A percentile compares a stretch with the other conserved stretches of the same genome.
Conservation (phyloP, 2,113 vertebrate species). For the Nothocercus julius region DNA sequence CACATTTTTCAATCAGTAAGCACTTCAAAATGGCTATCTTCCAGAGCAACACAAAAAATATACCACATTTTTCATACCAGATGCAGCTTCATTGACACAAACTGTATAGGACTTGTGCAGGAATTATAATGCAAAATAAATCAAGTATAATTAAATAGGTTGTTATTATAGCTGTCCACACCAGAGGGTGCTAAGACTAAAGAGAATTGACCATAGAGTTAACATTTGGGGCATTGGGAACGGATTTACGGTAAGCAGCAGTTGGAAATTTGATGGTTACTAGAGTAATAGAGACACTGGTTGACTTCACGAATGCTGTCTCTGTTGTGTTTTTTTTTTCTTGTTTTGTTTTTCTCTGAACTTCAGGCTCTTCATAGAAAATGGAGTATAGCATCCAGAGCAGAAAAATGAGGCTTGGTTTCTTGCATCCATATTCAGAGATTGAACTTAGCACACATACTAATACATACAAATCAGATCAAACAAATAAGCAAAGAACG, state of each 20-base stretch:
- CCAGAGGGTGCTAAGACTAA: conserved; percentile 64
- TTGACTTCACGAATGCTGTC: neutral
- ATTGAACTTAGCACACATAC: neutral
- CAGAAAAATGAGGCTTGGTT: neutral
- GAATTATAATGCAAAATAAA: neutral
- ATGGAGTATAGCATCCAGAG: neutral
- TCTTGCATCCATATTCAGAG: neutral
- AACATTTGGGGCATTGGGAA: neutral
- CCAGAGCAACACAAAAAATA: neutral
- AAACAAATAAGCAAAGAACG: neutral
- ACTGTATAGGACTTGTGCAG: neutral
- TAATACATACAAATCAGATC: conserved; percentile 8
- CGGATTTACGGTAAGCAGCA: neutral
- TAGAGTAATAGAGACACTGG: neutral
- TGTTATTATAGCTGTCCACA: conserved; percentile 46
- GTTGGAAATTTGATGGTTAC: neutral
- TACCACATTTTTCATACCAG: neutral
- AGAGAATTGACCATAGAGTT: conserved; percentile 23
- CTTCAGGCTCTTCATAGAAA: neutral
- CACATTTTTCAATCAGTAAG: neutral
- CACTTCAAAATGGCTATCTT: neutral
- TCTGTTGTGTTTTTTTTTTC: neutral
- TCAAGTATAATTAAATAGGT: neutral
- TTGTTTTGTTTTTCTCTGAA: neutral
- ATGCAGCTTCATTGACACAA: neutral